Base-by-base conservation (phyloP, 2,113 vertebrate genomes). In the Pterocles gutturalis region DNA sequence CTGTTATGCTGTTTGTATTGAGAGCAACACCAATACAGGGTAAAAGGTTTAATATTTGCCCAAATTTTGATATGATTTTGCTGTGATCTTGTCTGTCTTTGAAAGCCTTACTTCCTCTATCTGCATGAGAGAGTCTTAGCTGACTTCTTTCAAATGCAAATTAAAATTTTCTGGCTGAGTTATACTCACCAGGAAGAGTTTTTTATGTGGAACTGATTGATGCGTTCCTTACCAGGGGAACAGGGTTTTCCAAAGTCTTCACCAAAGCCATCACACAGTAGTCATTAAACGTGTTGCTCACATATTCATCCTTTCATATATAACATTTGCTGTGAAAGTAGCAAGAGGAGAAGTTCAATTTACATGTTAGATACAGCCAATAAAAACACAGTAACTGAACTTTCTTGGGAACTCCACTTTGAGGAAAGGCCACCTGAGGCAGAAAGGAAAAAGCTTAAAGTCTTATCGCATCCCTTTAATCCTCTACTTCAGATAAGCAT, bases 101-200 rank as follows among this genome's bases (percentile, higher is more conserved):
- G 22, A 87, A 89, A 94, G 55, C 29, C 38, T 71, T 41, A 38
- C 25, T 78, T 87, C 25, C 51, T 82, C 19, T 54, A 24, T 61
- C 61, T 79, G 18, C 46, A 13, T 67, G 26, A 67, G 10, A 58
- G 55, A 36, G 46, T 67, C 48, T 57, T 83, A 46, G 53, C 48
- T 91, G 65, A 72, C 61, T 72, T 26, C 38, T 91, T 95, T 88
- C 66, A 88, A 80, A 66, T 83, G 62, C 46, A 79, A 84, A 94
- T 87, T 64, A 31, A 18, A 51, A 13, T 85, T 82, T 94, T 54
- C 29, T 71, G 43, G 11, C 60, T 95, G 13, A 51, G 26, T 82
- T 87, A 19, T 16, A 24, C 28, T 94, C 64, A 75, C 29, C 14
- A 33, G 48, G n/a, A 87, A 77, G 43, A 6, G 3, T 49, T 28